Percentiles rank a stretch among this genome's conserved stretches.
phyloP scores from a whole-genome alignment of 2,113 vertebrate species.

The Saimiri boliviensis region DNA sequence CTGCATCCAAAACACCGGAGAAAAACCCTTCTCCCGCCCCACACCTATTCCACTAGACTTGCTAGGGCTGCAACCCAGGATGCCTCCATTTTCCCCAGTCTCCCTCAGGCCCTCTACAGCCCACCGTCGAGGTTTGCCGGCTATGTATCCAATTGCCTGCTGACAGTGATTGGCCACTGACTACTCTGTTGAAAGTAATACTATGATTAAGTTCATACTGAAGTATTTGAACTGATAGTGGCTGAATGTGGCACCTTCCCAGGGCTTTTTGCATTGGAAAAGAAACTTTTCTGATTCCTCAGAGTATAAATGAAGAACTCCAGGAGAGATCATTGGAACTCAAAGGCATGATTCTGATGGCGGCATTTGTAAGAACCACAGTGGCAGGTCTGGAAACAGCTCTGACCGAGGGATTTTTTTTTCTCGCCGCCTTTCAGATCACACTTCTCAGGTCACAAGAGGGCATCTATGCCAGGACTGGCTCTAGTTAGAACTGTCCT shows the following conservation, averaged over 20 bases:
- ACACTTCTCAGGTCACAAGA: slow-evolving; percentile 1
- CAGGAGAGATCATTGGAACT: neutral
- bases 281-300: neutral
- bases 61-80: neutral
- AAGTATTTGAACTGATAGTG: neutral
- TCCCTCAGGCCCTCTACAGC: neutral
- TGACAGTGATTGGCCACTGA: neutral
- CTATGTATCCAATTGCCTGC: neutral
- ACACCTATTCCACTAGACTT: neutral
- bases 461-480: neutral
- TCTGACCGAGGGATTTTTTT: neutral
- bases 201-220: neutral
- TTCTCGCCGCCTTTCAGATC: slow-evolving; percentile 26
- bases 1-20: neutral
- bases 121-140: neutral
- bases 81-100: neutral
- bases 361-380: neutral
- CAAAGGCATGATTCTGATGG: neutral
- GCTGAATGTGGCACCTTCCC: neutral
- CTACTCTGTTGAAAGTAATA: neutral
- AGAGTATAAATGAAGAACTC: neutral
- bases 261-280: neutral
- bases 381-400: neutral
- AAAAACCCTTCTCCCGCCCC: neutral
- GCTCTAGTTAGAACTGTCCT: slow-evolving; percentile 15